Conservation (phyloP, 2,888 invertebrate species). For the Euspilapteryx auroguttella region DNA sequence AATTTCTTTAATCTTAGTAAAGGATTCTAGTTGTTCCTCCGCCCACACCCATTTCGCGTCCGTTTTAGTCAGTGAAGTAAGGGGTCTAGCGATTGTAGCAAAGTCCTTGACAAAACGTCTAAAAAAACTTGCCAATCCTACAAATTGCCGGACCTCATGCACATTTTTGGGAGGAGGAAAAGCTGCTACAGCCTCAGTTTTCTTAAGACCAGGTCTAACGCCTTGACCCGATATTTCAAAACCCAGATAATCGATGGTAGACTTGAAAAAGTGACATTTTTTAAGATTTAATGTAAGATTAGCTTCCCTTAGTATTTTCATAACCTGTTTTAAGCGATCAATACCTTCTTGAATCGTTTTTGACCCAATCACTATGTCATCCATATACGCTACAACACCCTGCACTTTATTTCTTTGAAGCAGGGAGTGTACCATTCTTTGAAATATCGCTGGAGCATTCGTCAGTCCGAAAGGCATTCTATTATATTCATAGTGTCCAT, state of each 20-base stretch:
- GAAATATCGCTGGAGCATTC: not conserved
- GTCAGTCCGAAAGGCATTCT: not conserved
- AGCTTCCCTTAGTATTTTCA: not conserved
- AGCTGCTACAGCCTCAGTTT: not conserved
- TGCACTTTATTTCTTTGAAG: not conserved
- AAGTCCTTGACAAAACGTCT: not conserved
- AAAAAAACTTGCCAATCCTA: not conserved
- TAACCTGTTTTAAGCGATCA: not conserved
- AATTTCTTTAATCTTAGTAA: not conserved
- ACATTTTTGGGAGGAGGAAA: not conserved
- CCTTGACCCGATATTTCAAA: not conserved
- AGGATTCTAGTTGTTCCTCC: not conserved
- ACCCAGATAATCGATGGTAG: slow-evolving; percentile 9
- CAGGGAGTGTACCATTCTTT: not conserved
- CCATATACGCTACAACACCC: not conserved
- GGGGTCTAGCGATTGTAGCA: not conserved
- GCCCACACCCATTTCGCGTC: not conserved
- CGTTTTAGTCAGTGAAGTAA: not conserved
- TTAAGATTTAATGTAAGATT: not conserved
- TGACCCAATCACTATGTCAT: not conserved
- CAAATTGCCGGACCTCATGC: not conserved
- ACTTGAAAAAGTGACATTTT: not conserved
- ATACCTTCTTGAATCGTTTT: not conserved
- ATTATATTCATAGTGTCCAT: not conserved
- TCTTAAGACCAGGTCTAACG: not conserved